Percentiles rank a stretch among this genome's conserved stretches.
Conservation (phyloP, 1,140 invertebrate species). For the Pomacea maculata region DNA sequence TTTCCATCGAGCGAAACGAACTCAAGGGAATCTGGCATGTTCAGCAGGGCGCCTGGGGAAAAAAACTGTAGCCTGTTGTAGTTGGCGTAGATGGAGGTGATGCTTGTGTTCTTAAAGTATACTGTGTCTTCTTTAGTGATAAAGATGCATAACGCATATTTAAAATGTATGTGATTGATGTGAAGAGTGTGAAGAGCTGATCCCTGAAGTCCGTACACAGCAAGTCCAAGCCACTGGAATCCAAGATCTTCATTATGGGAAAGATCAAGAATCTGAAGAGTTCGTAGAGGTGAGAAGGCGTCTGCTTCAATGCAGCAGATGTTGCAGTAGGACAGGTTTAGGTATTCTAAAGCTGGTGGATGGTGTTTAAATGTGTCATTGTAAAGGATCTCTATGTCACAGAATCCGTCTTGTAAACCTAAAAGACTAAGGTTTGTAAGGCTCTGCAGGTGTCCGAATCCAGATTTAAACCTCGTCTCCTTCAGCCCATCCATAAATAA, state of each 20-base stretch:
- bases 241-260: slow-evolving; percentile 14
- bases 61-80: slow-evolving; percentile 12
- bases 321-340: slow-evolving; percentile 28
- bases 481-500: slow-evolving; percentile 4
- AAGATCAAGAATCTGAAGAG: slow-evolving; percentile 22
- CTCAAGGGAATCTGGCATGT: slow-evolving; percentile 10
- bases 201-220: slow-evolving; percentile 19
- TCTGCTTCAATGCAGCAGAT: slow-evolving; percentile 15
- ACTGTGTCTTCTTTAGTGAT: slow-evolving; percentile 7
- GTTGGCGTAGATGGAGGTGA: slow-evolving; percentile 4
- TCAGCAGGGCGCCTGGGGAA: background rate
- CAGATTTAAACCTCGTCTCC: background rate
- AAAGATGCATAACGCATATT: slow-evolving; percentile 9
- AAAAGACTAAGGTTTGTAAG: background rate
- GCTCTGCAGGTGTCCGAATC: background rate
- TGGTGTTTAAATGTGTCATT: slow-evolving; percentile 3
- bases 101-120: slow-evolving; percentile 25
- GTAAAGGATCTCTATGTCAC: background rate
- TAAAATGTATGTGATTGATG: background rate
- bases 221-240: slow-evolving; percentile 1
- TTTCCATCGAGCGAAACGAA: slow-evolving; percentile 1
- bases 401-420: background rate
- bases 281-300: slow-evolving; percentile 1
- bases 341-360: slow-evolving; percentile 1
- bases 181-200: slow-evolving; percentile 6